Conservation (phyloP, 2,888 invertebrate species). For the Biston betularia region DNA sequence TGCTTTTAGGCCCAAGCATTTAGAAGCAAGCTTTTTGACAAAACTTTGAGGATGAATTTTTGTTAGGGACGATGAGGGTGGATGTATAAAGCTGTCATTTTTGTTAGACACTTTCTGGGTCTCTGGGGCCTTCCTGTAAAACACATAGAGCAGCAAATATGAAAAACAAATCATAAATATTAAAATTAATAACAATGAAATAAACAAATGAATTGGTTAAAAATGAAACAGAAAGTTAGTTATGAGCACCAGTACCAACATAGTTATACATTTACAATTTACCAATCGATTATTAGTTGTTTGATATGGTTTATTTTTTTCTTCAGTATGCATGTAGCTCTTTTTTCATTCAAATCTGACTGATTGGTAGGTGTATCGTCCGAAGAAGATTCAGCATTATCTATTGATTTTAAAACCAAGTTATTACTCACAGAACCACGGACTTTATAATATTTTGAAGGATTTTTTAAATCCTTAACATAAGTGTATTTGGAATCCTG, state of each 20-base stretch:
- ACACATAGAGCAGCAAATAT: conserved; percentile 80
- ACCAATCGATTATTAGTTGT: conserved; percentile 61
- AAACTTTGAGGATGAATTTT: conserved; percentile 80
- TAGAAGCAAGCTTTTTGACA: conserved; percentile 84
- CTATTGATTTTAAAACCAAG: conserved; percentile 13
- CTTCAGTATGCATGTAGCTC: conserved; percentile 44
- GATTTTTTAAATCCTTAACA: conserved; percentile 23
- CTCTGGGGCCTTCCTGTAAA: conserved; percentile 83
- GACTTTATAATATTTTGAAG: conserved; percentile 44
- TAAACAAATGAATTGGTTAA: conserved; percentile 19
- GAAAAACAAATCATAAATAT: conserved; percentile 57
- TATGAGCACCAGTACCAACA: conserved; percentile 36
- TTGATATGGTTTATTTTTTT: conserved; percentile 66
- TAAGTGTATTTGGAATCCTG: conserved; percentile 23
- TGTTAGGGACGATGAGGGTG: conserved; percentile 79
- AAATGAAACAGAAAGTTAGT: conserved; percentile 17
- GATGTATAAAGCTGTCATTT: conserved; percentile 75
- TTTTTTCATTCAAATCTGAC: conserved; percentile 8
- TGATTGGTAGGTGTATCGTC: conserved; percentile 12
- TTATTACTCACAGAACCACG: conserved; percentile 22
- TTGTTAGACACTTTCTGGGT: conserved; percentile 81
- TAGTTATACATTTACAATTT: conserved; percentile 4
- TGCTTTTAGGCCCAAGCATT: conserved; percentile 82
- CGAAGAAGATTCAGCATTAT: neutral
- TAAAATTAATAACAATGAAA: conserved; percentile 33